A percentile compares a stretch with the other conserved stretches of the same genome.
These are phyloP conservation scores for Nyctalus aviator DNA, from an alignment of 2,797 vertebrate species.

Conservation along the genomic window DNA sequence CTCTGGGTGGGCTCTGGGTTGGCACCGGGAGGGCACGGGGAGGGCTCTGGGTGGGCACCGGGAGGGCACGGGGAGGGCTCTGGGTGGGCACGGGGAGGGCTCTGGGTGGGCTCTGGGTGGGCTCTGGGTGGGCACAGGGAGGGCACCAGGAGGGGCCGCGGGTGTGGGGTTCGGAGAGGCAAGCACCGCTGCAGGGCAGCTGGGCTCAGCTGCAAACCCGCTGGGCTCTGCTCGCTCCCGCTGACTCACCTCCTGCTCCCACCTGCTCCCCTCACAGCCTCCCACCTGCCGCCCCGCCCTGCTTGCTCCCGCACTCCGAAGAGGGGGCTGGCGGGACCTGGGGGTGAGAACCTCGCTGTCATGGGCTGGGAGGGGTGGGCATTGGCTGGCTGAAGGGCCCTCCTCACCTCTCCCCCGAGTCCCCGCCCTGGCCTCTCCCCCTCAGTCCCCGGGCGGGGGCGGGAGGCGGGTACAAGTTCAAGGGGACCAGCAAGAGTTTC, in stretches of 20 bases:
- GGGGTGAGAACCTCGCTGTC: constrained; percentile 43
- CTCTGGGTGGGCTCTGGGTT: too few species aligned
- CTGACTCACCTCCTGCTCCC: constrained; percentile 81
- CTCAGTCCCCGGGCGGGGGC: neutral
- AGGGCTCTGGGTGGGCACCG: too few species aligned
- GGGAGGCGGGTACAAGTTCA: neutral
- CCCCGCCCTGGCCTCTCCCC: neutral
- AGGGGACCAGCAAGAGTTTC: neutral
- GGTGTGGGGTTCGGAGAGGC: neutral
- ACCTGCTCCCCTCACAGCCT: constrained; percentile 73
- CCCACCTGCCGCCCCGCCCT: constrained; percentile 74
- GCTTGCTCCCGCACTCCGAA: neutral
- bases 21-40: too few species aligned
- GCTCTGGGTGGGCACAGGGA: too few species aligned
- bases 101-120: too few species aligned
- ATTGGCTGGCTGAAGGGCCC: neutral
- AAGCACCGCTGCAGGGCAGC: neutral
- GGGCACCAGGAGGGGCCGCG: too few species aligned
- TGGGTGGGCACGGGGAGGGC: too few species aligned
- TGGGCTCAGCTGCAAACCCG: neutral
- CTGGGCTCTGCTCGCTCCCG: neutral
- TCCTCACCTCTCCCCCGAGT: neutral
- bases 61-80: too few species aligned
- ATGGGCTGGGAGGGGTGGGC: neutral
- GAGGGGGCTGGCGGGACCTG: neutral